Evolutionary conservation across 1,140 invertebrate species (phyloP).

Genomic region (Archivesica marissinica): DNA sequence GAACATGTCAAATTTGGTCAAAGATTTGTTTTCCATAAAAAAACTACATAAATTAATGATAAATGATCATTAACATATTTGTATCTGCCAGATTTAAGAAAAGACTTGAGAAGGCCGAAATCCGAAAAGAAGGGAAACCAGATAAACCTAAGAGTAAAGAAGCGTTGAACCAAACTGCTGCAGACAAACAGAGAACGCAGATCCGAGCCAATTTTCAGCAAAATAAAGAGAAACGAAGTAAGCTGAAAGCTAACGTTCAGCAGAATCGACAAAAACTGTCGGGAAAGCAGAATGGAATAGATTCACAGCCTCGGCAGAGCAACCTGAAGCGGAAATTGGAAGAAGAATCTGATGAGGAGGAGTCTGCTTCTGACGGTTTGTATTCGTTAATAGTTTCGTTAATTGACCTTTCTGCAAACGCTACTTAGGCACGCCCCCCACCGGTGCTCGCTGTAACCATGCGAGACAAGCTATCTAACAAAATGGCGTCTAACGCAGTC

Average conservation of each 20-base stretch:
- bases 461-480: no score
- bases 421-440: no score
- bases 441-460: no score
- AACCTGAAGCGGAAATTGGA: slow-evolving; percentile 26
- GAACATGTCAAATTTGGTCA: no score
- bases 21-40: no score
- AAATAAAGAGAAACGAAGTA: background rate
- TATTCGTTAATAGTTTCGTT: background rate
- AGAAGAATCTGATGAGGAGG: slow-evolving; percentile 25
- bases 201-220: background rate
- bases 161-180: background rate
- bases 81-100: slow-evolving; percentile 33
- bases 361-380: slow-evolving; percentile 22
- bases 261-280: background rate
- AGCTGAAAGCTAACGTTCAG: background rate
- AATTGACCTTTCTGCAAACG: background rate
- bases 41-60: no score
- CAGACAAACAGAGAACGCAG: background rate
- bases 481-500: no score
- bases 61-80: no score
- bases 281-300: background rate
- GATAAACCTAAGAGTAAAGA: slow-evolving; percentile 12
- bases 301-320: background rate
- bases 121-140: slow-evolving; percentile 18
- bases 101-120: slow-evolving; percentile 13